phyloP scores from a whole-genome alignment of 2,888 invertebrate species.

The Amphimallon solstitiale region DNA sequence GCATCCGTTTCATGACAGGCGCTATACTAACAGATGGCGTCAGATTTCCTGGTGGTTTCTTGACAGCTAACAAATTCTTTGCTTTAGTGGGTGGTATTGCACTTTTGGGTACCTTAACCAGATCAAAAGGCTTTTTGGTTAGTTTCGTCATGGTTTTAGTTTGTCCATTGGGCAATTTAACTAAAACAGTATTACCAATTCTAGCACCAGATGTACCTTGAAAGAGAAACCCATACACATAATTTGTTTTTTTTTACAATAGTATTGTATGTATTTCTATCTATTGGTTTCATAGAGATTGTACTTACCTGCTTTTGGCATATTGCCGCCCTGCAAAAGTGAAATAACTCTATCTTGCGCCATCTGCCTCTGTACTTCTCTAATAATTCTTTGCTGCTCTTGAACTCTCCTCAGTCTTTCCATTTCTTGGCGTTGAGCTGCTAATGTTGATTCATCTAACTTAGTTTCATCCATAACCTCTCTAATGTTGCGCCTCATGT shows the following conservation, averaged over 20 bases:
- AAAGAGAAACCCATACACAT: background rate
- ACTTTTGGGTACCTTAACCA: slow-evolving; percentile 58
- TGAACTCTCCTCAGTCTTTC: slow-evolving; percentile 87
- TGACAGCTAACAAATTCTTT: slow-evolving; percentile 66
- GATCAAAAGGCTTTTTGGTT: slow-evolving; percentile 59
- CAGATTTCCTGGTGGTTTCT: slow-evolving; percentile 63
- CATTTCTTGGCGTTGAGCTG: slow-evolving; percentile 92
- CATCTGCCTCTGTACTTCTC: slow-evolving; percentile 84
- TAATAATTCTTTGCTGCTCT: slow-evolving; percentile 83
- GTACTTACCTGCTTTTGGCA: slow-evolving; percentile 56
- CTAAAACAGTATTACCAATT: slow-evolving; percentile 62
- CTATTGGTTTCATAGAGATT: too few relatives aligned
- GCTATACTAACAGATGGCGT: slow-evolving; percentile 66
- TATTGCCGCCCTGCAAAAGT: slow-evolving; percentile 77
- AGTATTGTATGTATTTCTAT: background rate
- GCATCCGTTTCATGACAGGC: slow-evolving; percentile 58
- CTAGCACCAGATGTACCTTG: slow-evolving; percentile 57
- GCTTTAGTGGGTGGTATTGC: slow-evolving; percentile 43
- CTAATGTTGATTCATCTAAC: slow-evolving; percentile 89
- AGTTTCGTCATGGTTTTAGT: slow-evolving; percentile 62
- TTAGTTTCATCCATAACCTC: slow-evolving; percentile 95
- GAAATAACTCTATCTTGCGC: slow-evolving; percentile 79
- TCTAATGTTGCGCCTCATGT: slow-evolving; percentile 86
- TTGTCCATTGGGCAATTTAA: slow-evolving; percentile 63
- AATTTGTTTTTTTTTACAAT: background rate